Evolutionary conservation across 2,888 invertebrate genomes (phyloP).

Genomic region (Drosophila quinaria): DNA sequence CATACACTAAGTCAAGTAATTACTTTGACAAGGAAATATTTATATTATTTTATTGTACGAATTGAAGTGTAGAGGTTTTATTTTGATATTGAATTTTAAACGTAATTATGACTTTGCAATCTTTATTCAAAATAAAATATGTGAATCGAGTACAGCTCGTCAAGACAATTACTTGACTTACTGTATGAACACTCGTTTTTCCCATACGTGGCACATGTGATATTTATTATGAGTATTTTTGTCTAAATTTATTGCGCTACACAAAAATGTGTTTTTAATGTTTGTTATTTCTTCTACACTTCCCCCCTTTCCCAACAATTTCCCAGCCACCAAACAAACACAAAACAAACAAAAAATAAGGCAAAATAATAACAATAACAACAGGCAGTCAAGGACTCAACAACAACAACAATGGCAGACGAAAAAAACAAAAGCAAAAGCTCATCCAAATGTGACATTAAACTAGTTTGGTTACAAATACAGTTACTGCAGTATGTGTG

Average conservation of each 20-base stretch:
- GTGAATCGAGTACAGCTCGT: background rate
- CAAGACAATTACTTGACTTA: background rate
- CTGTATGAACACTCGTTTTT: slow-evolving; percentile 4
- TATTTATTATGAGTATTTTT: slow-evolving; percentile 25
- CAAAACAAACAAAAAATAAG: background rate
- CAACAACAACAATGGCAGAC: slow-evolving; percentile 13
- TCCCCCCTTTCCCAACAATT: background rate
- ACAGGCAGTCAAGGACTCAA: slow-evolving; percentile 24
- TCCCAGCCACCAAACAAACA: background rate
- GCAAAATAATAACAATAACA: slow-evolving; percentile 1
- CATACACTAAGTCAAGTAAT: too few relatives aligned
- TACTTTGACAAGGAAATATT: too few relatives aligned
- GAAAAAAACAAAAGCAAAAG: slow-evolving; percentile 25
- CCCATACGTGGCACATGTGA: slow-evolving; percentile 14
- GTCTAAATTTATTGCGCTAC: slow-evolving; percentile 38
- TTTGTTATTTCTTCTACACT: slow-evolving; percentile 7
- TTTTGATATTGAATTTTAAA: too few relatives aligned
- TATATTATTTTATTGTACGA: too few relatives aligned
- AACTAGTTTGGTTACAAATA: slow-evolving; percentile 38
- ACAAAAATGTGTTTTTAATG: slow-evolving; percentile 22
- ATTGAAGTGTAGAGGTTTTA: too few relatives aligned
- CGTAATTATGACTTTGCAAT: too few relatives aligned
- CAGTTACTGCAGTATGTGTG: background rate
- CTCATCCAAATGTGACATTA: slow-evolving; percentile 39
- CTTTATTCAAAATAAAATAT: too few relatives aligned